Base-by-base conservation (phyloP, 2,797 vertebrate species). In the Phrynocephalus guinanensis region DNA sequence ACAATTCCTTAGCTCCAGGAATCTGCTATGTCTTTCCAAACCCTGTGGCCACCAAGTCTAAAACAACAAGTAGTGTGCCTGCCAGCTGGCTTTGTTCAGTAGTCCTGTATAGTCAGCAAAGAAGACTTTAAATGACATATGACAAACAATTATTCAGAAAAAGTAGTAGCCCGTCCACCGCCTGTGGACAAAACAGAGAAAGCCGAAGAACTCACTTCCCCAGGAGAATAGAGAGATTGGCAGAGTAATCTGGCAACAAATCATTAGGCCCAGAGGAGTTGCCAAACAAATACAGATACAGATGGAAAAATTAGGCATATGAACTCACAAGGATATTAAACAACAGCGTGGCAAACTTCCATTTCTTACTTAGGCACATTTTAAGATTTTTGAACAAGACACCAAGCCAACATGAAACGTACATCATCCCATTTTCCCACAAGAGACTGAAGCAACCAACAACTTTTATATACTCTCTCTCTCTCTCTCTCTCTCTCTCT, bases 201-300 rank as follows among this genome's bases (percentile, higher is more conserved):
- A 91, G 70, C 67, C 85, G 90, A 82, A 84, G 91, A 94, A 83
- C 84, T 90, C 92, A 90, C 89, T 89, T 94, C 91, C 94, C 85
- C 87, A 89, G 89, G 75, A 72, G 88, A 92, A 90, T 79, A 93
- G 85, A 80, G 90, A 89, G 81, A 93, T 77, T 92, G 92, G 93
- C 88, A 89, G 66, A 82, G 84, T 92, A 94, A 88, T 78, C 73
- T 92, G 92, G 88, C 88, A 89, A 80, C 78, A 48, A 66, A 73
- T 63, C 6, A 52, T 72, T 26, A 38, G 44, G 16, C 6, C 66
- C 71, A 67, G 75, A 80, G 87, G n/a, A 60, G 60, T 84, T 88
- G 83, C 77, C 87, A 88, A 80, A 88, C 70, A 84, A 85, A 81
- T 80, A 67, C 56, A 82, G n/a, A 87, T 63, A 87, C 71, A 85